Percentiles rank a stretch among this genome's conserved stretches.
These are phyloP conservation scores for Epinotia nisella DNA, from an alignment of 2,888 invertebrate species.

Conservation along the genomic window DNA sequence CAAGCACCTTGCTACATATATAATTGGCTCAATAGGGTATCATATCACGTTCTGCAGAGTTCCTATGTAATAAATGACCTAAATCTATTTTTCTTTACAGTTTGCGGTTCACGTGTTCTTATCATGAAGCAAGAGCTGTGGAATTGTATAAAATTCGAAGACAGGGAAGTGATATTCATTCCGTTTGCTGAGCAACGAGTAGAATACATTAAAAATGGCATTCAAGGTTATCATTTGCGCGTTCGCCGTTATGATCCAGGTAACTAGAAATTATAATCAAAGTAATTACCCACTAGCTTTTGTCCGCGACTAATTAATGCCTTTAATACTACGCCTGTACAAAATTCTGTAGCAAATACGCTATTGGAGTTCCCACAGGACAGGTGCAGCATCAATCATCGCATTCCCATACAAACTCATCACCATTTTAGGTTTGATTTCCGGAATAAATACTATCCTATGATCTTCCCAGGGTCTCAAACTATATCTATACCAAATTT, in stretches of 20 bases:
- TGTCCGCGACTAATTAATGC: background rate
- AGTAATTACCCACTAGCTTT: background rate
- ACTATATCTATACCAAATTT: too few species aligned
- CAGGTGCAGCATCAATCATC: too few species aligned
- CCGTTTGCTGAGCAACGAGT: slow-evolving; percentile 5
- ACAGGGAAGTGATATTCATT: background rate
- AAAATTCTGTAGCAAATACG: too few species aligned
- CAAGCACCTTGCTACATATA: slow-evolving; percentile 4
- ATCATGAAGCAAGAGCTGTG: slow-evolving; percentile 8
- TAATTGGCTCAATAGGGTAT: background rate
- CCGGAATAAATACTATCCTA: too few species aligned
- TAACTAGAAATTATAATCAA: slow-evolving; percentile 5
- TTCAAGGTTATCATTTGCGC: slow-evolving; percentile 45
- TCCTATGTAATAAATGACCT: too few species aligned
- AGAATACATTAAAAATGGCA: slow-evolving; percentile 13
- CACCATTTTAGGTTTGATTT: too few species aligned
- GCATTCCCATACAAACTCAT: too few species aligned
- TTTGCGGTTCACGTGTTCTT: background rate
- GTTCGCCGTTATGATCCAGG: slow-evolving; percentile 42
- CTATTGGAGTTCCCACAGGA: too few species aligned
- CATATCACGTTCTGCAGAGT: background rate
- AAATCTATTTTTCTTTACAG: too few species aligned
- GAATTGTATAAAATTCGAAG: slow-evolving; percentile 14
- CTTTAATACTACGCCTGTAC: too few species aligned
- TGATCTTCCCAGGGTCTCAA: too few species aligned